Percentiles rank a stretch among this genome's conserved stretches.
These are phyloP conservation scores for Syngnathus typhle DNA, from an alignment of 2,113 vertebrate species.

Conservation along the genomic window DNA sequence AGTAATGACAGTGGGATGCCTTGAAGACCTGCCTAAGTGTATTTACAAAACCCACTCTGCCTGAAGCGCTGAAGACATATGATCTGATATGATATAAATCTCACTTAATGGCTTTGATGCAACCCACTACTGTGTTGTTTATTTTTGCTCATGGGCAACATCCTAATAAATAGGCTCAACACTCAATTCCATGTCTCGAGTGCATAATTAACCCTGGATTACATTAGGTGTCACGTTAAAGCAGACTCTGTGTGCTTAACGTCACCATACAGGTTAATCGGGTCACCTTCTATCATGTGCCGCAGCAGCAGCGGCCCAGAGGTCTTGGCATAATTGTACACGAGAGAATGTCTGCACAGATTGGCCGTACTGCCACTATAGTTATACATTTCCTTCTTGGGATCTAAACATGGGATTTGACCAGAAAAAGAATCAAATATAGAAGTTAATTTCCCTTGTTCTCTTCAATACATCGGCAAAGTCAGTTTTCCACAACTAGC, in stretches of 20 bases:
- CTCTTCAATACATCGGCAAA: slow-evolving; percentile 4
- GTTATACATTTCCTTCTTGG: slow-evolving; percentile 17
- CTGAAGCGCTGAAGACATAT: slow-evolving; percentile 15
- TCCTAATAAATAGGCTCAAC: slow-evolving; percentile 45
- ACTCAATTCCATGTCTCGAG: slow-evolving; percentile 61
- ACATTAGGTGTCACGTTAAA: slow-evolving; percentile 50
- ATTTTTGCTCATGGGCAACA: slow-evolving; percentile 30
- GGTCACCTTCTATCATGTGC: slow-evolving; percentile 64
- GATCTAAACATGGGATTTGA: slow-evolving; percentile 11
- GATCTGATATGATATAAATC: slow-evolving; percentile 15
- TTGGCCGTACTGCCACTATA: slow-evolving; percentile 17
- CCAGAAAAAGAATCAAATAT: slow-evolving; percentile 10
- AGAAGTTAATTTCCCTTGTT: slow-evolving; percentile 1
- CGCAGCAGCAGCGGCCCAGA: slow-evolving; percentile 42
- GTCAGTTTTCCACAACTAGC: background rate
- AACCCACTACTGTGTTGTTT: slow-evolving; percentile 9
- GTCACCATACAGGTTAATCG: slow-evolving; percentile 72
- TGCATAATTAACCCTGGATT: slow-evolving; percentile 66
- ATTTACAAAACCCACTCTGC: slow-evolving; percentile 42
- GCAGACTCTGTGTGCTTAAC: slow-evolving; percentile 60
- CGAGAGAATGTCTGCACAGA: slow-evolving; percentile 41
- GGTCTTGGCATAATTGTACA: slow-evolving; percentile 55
- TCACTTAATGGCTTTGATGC: slow-evolving; percentile 12
- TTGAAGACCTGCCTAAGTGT: slow-evolving; percentile 37
- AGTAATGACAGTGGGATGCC: slow-evolving; percentile 37